Conservation (phyloP, 2,113 vertebrate genomes). For the Opisthocomus hoazin region DNA sequence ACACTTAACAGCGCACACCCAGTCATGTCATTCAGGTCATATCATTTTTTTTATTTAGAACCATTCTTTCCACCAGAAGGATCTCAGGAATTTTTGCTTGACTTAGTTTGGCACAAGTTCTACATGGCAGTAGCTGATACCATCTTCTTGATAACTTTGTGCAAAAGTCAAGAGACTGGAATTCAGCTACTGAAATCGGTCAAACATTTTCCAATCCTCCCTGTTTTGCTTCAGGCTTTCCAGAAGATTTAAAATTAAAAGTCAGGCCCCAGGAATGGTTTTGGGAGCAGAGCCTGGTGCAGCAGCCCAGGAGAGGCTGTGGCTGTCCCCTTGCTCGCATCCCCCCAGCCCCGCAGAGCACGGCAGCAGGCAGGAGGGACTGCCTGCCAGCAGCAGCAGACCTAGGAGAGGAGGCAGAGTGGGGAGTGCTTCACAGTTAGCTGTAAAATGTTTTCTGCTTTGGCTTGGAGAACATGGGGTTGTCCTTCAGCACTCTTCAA, state of each 20-base stretch:
- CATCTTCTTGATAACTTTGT: neutral
- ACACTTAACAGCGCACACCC: neutral
- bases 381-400: neutral
- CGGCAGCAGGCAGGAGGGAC: neutral
- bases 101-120: neutral
- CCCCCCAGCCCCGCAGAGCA: neutral
- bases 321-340: rapidly evolving
- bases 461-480: neutral
- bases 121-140: neutral
- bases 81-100: neutral
- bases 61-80: neutral
- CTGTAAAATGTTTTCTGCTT: neutral
- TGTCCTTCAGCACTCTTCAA: neutral
- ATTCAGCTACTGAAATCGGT: neutral
- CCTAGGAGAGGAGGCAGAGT: neutral
- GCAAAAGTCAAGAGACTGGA: neutral
- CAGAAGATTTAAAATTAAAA: neutral
- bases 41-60: neutral
- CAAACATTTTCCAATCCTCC: neutral
- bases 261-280: neutral
- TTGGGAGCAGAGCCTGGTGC: neutral
- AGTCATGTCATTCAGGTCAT: neutral
- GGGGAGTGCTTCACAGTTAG: neutral
- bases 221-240: neutral
- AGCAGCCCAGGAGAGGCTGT: neutral